Evolutionary conservation across 2,888 invertebrate species (phyloP).

Genomic region (Hyposoter dolosus): DNA sequence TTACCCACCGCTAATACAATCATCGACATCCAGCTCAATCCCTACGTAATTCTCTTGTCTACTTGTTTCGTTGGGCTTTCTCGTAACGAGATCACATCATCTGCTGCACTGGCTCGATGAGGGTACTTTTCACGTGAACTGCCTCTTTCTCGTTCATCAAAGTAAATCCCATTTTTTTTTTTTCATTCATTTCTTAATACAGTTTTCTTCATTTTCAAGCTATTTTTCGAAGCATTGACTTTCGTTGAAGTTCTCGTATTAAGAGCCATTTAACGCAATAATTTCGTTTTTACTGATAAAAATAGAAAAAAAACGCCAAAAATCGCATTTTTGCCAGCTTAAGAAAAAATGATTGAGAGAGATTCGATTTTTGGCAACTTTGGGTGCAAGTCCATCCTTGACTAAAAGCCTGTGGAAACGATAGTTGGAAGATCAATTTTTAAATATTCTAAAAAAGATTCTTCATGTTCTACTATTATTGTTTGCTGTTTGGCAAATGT

Average conservation of each 20-base stretch:
- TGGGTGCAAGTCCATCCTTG: not conserved
- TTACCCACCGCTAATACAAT: conserved; percentile 81
- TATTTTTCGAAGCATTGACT: not conserved
- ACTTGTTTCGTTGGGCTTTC: conserved; percentile 16
- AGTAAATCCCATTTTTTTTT: not conserved
- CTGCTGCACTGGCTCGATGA: conserved; percentile 11
- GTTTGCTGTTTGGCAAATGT: not conserved
- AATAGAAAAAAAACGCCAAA: too few species aligned
- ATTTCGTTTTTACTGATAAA: not conserved
- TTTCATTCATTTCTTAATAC: not conserved
- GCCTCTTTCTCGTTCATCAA: not conserved
- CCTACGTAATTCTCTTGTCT: conserved; percentile 17
- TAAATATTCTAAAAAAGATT: not conserved
- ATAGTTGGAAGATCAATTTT: not conserved
- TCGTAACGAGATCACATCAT: conserved; percentile 19
- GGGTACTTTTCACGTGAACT: not conserved
- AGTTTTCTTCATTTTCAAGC: not conserved
- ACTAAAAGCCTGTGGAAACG: not conserved
- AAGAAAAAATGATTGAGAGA: not conserved
- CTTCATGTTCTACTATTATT: not conserved
- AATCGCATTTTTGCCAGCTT: not conserved
- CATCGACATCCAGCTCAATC: conserved; percentile 66
- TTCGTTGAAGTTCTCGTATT: not conserved
- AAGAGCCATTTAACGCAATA: not conserved
- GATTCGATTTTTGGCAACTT: too few species aligned